Evolutionary conservation across 2,797 vertebrate species (phyloP).

Genomic region (Halcyon leucocephala): DNA sequence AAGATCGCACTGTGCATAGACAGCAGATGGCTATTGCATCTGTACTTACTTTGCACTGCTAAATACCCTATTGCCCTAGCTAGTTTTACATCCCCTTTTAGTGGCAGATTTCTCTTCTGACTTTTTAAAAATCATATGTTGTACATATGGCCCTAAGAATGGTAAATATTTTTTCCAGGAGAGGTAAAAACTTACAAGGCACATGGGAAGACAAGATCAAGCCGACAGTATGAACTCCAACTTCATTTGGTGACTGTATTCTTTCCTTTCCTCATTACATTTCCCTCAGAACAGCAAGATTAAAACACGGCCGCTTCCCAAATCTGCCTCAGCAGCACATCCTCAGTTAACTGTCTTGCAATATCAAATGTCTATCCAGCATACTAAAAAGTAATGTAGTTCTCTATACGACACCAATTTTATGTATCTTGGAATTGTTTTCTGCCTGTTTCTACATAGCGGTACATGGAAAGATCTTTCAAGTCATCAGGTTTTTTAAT

Average conservation of each 20-base stretch:
- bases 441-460: constrained; percentile 23
- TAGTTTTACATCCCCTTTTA: constrained; percentile 33
- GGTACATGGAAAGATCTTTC: constrained; percentile 6
- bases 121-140: constrained; percentile 46
- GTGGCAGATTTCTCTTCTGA: neutral
- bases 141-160: constrained; percentile 4
- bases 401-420: constrained; percentile 21
- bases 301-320: neutral
- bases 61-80: constrained; percentile 44
- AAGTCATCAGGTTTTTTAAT: neutral
- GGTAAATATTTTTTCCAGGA: constrained; percentile 12
- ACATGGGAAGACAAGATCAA: neutral
- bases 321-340: constrained; percentile 7
- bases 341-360: constrained; percentile 27
- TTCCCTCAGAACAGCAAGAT: neutral
- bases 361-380: constrained; percentile 6
- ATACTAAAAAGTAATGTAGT: neutral
- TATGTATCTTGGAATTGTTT: constrained; percentile 24
- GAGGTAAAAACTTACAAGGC: neutral
- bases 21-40: constrained; percentile 58
- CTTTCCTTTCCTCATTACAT: neutral
- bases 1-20: neutral
- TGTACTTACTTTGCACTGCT: constrained; percentile 31
- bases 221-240: neutral
- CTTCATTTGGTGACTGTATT: neutral